These are phyloP conservation scores for Lithobates pipiens DNA, from an alignment of 2,797 vertebrate genomes.

Conservation along the genomic window DNA sequence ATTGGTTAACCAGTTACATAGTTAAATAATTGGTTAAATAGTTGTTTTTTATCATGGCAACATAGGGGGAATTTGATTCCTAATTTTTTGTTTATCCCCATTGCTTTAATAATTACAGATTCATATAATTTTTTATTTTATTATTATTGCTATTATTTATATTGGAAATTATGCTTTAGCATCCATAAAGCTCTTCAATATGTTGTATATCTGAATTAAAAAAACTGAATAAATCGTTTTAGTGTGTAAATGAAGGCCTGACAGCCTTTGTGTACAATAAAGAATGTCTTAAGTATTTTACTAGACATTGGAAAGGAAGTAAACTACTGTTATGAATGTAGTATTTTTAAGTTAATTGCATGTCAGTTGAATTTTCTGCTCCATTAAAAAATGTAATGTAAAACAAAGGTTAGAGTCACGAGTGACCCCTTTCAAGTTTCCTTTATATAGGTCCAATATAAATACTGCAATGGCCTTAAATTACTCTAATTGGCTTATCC, in stretches of 20 bases:
- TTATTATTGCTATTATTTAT: not conserved
- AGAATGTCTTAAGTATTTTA: constrained; percentile 40
- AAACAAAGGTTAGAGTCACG: not conserved
- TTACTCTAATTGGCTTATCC: not conserved
- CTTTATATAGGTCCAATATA: not conserved
- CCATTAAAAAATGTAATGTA: not conserved
- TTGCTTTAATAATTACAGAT: not conserved
- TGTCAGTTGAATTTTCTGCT: not conserved
- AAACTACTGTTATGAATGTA: constrained; percentile 3
- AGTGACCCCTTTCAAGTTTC: not conserved
- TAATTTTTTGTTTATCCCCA: too few species aligned
- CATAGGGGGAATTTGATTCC: too few species aligned
- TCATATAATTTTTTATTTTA: not conserved
- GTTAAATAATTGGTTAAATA: not conserved
- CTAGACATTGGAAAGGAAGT: not conserved
- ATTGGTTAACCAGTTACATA: too few species aligned
- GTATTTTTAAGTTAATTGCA: not conserved
- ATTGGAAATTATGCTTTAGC: not conserved
- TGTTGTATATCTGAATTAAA: not conserved
- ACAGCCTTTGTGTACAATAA: not conserved
- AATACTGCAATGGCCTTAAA: not conserved
- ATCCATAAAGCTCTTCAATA: not conserved
- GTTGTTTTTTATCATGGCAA: too few species aligned
- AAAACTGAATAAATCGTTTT: not conserved
- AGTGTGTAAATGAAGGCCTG: not conserved